Base-by-base conservation (phyloP, 2,888 invertebrate species). In the Hetaerina titia region DNA sequence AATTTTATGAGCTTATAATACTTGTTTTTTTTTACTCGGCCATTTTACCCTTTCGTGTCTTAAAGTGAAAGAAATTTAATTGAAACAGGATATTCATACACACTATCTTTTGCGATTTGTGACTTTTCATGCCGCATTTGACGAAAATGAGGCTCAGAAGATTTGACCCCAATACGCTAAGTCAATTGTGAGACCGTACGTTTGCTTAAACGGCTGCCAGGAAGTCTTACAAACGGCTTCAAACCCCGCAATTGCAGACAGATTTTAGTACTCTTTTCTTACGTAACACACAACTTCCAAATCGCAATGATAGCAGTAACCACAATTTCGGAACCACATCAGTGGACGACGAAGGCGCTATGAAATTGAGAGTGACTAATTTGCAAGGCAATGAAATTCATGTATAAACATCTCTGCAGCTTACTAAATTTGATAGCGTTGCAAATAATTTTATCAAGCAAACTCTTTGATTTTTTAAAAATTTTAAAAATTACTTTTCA, bases 141-240 rank as follows among this genome's bases (percentile, higher is more conserved):
- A 31, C 81, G 31, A 81, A 81, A 81, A 81, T 81, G 81, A 81
- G 81, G 81, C 31, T 31, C 2, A 81, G 81, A 81, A 81, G 81
- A 81, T 81, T 81, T 81, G 81, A 81, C 81, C 81, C 81, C 81
- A 81, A 81, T 81, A 31, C 81, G 81, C 81, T 81, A 81, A 81
- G 81, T 81, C 81, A 81, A 81, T 81, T 81, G 81, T 81, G 81
- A 69, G 81, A 15, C 81, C 81, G 31, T 81, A 25, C 81, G 81
- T 81, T 69, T 81, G 31, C 81, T 81, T 81, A 81, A 81, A 81
- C 81, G 81, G 81, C 81, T 81, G 81, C 81, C 81, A 31, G 81
- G 81, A 81, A 81, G 81, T 81, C 81, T 81, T 81, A 81, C 81
- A 81, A 31, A 25, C 15, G 81, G 22, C 81, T 81, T 81, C 81